A percentile compares a stretch with the other conserved stretches of the same genome.
phyloP scores from a whole-genome alignment of 2,888 invertebrate genomes.

The Campoletis raptor region DNA sequence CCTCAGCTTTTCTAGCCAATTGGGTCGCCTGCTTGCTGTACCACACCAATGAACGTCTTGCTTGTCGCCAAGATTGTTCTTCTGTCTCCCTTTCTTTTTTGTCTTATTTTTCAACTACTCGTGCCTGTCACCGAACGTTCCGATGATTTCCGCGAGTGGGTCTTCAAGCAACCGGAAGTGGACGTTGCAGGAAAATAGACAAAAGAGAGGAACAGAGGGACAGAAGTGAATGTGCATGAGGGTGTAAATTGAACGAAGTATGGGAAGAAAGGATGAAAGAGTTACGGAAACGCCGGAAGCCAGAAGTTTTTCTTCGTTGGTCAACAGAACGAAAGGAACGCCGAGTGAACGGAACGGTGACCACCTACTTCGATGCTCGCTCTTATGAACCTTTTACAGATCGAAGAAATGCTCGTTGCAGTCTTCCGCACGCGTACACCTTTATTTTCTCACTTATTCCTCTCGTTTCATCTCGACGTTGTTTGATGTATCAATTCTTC shows the following conservation, averaged over 20 bases:
- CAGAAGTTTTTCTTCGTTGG: constrained; percentile 61
- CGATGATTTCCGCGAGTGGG: constrained; percentile 69
- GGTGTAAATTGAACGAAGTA: constrained; percentile 47
- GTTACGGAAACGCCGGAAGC: constrained; percentile 61
- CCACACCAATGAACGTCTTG: constrained; percentile 50
- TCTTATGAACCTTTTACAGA: constrained; percentile 23
- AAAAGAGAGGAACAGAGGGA: constrained; percentile 28
- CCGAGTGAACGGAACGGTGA: constrained; percentile 57
- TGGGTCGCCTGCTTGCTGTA: constrained; percentile 20
- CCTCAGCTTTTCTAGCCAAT: constrained; percentile 54
- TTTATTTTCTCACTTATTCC: constrained; percentile 15
- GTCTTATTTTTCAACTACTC: constrained; percentile 56
- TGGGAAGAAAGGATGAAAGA: constrained; percentile 44
- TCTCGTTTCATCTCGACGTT: not conserved
- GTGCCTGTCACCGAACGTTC: constrained; percentile 67
- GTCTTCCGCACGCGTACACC: constrained; percentile 37
- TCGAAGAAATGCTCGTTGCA: constrained; percentile 45
- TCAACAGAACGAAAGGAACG: constrained; percentile 55
- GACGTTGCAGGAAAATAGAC: constrained; percentile 61
- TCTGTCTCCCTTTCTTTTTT: constrained; percentile 26
- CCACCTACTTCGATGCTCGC: constrained; percentile 36
- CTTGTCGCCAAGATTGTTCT: constrained; percentile 22
- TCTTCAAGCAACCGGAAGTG: constrained; percentile 65
- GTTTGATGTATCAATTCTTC: constrained; percentile 2
- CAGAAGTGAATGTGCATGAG: constrained; percentile 12